phyloP scores from a whole-genome alignment of 2,797 vertebrate genomes.

The Kryptolebias ocellatus region DNA sequence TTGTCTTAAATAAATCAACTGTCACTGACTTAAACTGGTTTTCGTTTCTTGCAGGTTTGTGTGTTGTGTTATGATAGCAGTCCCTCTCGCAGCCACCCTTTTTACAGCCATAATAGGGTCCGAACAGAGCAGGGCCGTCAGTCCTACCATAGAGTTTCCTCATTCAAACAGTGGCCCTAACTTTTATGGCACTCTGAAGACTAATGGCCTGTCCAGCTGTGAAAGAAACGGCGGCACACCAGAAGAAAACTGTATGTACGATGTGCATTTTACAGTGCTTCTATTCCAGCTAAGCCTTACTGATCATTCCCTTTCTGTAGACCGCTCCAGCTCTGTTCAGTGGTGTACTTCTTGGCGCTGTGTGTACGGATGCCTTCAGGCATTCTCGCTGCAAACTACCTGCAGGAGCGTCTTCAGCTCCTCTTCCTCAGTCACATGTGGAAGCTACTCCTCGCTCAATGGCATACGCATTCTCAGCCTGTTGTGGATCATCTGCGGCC shows the following conservation, averaged over 20 bases:
- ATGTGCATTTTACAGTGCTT: neutral
- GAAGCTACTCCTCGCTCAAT: conserved; percentile 79
- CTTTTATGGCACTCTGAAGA: conserved; percentile 71
- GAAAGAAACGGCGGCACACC: conserved; percentile 9
- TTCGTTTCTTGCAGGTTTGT: conserved; percentile 72
- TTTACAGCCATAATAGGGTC: conserved; percentile 57
- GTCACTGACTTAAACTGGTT: neutral
- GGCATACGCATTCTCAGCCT: conserved; percentile 87
- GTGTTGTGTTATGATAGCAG: conserved; percentile 72
- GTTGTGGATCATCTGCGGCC: conserved; percentile 88
- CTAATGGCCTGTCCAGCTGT: conserved; percentile 50
- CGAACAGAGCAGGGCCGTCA: conserved; percentile 55
- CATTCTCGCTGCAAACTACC: conserved; percentile 82
- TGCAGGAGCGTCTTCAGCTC: conserved; percentile 66
- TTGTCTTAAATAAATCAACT: neutral
- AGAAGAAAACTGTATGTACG: conserved; percentile 45
- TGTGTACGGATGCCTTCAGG: conserved; percentile 64
- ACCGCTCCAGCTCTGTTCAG: neutral
- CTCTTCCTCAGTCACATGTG: conserved; percentile 27
- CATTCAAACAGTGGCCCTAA: conserved; percentile 47
- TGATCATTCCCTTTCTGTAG: conserved; percentile 35
- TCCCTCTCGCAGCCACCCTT: conserved; percentile 76
- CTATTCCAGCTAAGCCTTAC: neutral
- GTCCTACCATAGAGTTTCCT: conserved; percentile 45
- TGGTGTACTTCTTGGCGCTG: conserved; percentile 47